Base-by-base conservation (phyloP, 1,140 invertebrate genomes). In the Heliconius hermathena region DNA sequence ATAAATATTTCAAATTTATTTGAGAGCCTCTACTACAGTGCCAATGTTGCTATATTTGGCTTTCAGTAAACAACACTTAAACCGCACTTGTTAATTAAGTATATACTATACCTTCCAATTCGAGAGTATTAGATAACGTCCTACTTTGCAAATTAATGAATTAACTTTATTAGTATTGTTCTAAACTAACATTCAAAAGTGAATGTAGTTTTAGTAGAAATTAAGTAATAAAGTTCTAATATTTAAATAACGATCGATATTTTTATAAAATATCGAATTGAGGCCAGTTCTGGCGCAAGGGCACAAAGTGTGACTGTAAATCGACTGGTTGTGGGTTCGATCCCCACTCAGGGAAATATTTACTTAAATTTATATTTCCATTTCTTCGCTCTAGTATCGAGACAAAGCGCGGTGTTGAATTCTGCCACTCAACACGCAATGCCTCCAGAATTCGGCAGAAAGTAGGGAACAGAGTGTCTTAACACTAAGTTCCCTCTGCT, bases 11-110 rank as follows among this genome's bases (percentile, higher is more conserved):
- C 26, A 66, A 13, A 13, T 29, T 5, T 29, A 66, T 22, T 11
- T 26, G 60, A 66, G 4, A 66, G 26, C 26, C 13, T 66, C 1
- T 60, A 60, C 20, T 26, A 9, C 71, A 13, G 20, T 72, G 36
- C 20, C n/a, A 72, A 46, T 46, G 41, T 46, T 46, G 71, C 36
- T 41, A 72, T 72, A 72, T 38, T 72, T 72, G 20, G n/a, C n/a
- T 41, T 41, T 72, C 36, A 38, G 71, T 72, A 72, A 72, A 41
- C 71, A 41, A 1, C 36, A 38, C 71, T n/a, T 16, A 16, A 76
- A 70, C 36, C 54, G 36, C 33, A 70, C 20, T 41, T 22, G n/a
- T 11, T 70, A 76, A 76, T 76, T 76, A 76, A 26, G 22, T 66
- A 20, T 76, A 36, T 22, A 70, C 3, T 76, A 36, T 22, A 70